Evolutionary conservation across 1,140 invertebrate species (phyloP), one percentile per base, ranked within the genome.

Genomic region (Euglossa dilemma): DNA sequence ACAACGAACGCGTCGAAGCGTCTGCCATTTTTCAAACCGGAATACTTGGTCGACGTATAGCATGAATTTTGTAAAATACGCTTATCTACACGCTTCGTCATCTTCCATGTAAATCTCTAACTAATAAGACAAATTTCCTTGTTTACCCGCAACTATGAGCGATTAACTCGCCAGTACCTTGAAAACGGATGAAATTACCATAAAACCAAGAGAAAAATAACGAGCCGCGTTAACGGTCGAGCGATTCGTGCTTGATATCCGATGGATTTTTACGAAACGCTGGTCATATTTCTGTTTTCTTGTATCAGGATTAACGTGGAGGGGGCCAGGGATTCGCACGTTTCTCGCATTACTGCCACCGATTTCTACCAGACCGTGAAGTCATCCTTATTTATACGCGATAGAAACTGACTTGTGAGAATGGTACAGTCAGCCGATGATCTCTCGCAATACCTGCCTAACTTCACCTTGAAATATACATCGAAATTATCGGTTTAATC

Each of bases 381-480:
- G 28, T 84, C 86, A 87, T 74, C 36, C 23, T 59, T 84, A 87
- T 84, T 87, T 87, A 87, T 84, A 84, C 43, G 18, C 28, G 43
- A 12, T 67, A 71, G 20, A 86, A 74, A 70, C 23, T 25, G 18
- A 78, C 12, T 14, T 23, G 14, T 18, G 14, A 14, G 16, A 50
- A 7, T 28, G 23, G 16, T 2, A 9, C 6, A n/a, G 50, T 43
- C n/a, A n/a, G n/a, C n/a, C n/a, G n/a, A 50, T 36, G 36, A 54
- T 45, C 18, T 72, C 52, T 23, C 16, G 20, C 28, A 5, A 28
- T 56, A 23, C 6, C 2, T 12, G 12, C 12, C 20, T n/a, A 63
- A 25, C 61, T 54, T 76, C 14, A 23, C 56, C 11, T 52, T 54
- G 36, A 5, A 1, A 14, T 6, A 25, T n/a, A 1, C 43, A 47